Conservation (phyloP, 2,888 invertebrate genomes). For the Phengaris arion region DNA sequence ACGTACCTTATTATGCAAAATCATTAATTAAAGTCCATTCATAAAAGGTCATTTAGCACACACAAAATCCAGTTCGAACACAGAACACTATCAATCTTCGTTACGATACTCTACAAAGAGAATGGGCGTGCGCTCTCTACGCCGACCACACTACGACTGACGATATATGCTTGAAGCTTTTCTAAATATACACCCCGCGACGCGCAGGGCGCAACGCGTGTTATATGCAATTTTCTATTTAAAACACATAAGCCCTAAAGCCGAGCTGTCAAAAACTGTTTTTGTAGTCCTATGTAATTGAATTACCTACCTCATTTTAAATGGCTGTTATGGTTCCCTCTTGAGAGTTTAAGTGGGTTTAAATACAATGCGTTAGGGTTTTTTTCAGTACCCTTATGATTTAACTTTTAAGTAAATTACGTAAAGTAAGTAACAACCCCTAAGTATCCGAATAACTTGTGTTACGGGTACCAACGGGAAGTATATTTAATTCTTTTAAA, state of each 20-base stretch:
- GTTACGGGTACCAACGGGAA: too few species aligned
- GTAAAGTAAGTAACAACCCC: too few species aligned
- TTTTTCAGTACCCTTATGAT: too few species aligned
- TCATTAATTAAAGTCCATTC: slow-evolving; percentile 57
- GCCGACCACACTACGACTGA: slow-evolving; percentile 66
- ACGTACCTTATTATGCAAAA: slow-evolving; percentile 57
- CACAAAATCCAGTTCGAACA: slow-evolving; percentile 15
- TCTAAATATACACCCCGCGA: slow-evolving; percentile 76
- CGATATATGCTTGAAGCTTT: slow-evolving; percentile 57
- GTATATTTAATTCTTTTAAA: too few species aligned
- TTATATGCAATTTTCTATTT: slow-evolving; percentile 75
- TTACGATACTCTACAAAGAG: slow-evolving; percentile 41
- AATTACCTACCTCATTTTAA: slow-evolving; percentile 54
- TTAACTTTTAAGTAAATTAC: too few species aligned
- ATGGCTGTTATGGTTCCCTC: background rate
- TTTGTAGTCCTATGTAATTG: slow-evolving; percentile 66
- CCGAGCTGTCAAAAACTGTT: slow-evolving; percentile 76
- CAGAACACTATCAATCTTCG: background rate
- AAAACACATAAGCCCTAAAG: slow-evolving; percentile 71
- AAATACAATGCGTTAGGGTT: too few species aligned
- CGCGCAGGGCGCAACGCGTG: slow-evolving; percentile 72
- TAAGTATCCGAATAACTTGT: too few species aligned
- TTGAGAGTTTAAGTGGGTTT: too few species aligned
- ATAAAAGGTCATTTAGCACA: slow-evolving; percentile 37
- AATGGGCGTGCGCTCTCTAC: slow-evolving; percentile 56